Base-by-base conservation (phyloP, 2,113 vertebrate species). In the Corynorhinus townsendii region DNA sequence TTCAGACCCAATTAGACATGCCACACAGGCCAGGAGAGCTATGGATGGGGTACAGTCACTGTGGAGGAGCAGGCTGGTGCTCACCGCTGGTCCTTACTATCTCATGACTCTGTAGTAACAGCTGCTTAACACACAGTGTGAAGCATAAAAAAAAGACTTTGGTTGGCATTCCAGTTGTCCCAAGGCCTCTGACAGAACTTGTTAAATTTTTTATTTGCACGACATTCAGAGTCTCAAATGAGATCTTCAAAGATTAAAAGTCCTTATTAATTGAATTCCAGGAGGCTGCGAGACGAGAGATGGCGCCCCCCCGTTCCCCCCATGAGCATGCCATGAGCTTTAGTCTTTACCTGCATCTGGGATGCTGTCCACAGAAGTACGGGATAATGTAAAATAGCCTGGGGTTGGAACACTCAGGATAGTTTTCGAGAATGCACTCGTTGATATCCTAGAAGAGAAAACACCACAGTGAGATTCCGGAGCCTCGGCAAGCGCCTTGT, bases 321-420 rank as follows among this genome's bases (percentile, higher is more conserved):
- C 2, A 0, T 5, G 0, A 24, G n/a, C 45, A 33, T 6, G 75
- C n/a, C 11, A 3, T 1, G 1, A 80, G 73, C 40, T 75, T 19
- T 17, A 1, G 33, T 89, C 91, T 69, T 97, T 99, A 99, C 99
- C 99, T 99, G 99, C 99, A 99, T 97, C 99, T 99, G 94, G 99
- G 99, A 97, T 99, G 99, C 95, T 99, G 99, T 97, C 99, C 99
- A 97, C 99, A 99, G 98, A 99, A 99, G 94, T 99, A 99, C 0
- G 99, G 99, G 71, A 99, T 99, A 97, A 99, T 99, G 98, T 99
- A 99, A 98, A 99, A 99, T 85, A 99, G 98, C 75, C 99, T 98
- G 95, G 99, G 99, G 97, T 99, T 99, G 96, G 99, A 99, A 98
- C 99, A 99, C 97, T 99, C 99, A 0, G 99, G 99, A 86, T 99